Evolutionary conservation across 2,797 vertebrate species (phyloP), one percentile per base, ranked within the genome.

Genomic region (Ciconia nigra): DNA sequence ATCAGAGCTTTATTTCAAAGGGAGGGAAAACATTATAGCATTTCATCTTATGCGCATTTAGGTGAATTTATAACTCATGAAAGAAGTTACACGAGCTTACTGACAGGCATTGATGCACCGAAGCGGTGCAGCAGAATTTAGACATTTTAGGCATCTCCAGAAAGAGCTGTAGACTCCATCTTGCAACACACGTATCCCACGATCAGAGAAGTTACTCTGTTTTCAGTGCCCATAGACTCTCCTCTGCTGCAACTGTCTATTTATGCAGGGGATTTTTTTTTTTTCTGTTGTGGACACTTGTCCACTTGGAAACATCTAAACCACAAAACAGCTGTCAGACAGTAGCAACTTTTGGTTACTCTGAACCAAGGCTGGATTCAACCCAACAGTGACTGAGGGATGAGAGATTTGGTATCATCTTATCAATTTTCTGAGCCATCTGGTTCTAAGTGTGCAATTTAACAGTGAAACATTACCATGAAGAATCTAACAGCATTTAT

Each of bases 1-100:
- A 96, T 93, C 85, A 96, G 89, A 95, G 89, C 73, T 78, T 79
- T 86, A 86, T 94, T 97, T 96, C 93, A 97, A 95, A 96, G 93
- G 55, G 49, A 95, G 65, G 61, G 57, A 89, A 96, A 95, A 81
- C 82, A 89, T 92, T 70, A 82, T 4, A 93, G 66, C 39, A 67
- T 95, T 95, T 96, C 54, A 95, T 95, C 91, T 88, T 54, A 83
- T 8, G 28, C 0, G 0, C 66, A 62, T 73, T 89, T 83, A 57
- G 28, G 7, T 2, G 3, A 83, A 78, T 90, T 86, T 91, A 24
- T n/a, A 86, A 39, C 28, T 84, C 63, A 42, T 25, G 28, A 69
- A 83, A 83, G 20, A 58, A 35, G 28, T 31, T 83, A 78, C 17
- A 76, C 3, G 5, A 78, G 14, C 44, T 81, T 86, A 65, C 26